Evolutionary conservation across 2,113 vertebrate genomes (phyloP).

Genomic region (Python bivittatus): DNA sequence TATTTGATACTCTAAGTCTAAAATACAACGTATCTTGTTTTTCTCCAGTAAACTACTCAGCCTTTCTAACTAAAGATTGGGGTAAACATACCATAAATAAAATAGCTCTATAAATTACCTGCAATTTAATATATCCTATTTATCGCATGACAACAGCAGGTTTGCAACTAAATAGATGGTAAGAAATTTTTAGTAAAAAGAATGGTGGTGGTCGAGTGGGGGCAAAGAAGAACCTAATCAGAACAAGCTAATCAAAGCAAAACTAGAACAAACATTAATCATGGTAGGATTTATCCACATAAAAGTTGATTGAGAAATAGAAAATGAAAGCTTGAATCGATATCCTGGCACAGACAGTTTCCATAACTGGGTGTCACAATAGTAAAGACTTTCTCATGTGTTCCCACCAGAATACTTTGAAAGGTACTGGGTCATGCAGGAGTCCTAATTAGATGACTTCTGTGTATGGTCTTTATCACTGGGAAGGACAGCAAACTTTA

Average conservation of each 20-base stretch:
- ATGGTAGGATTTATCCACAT: background rate
- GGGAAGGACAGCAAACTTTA: background rate
- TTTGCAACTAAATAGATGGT: background rate
- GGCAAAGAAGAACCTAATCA: background rate
- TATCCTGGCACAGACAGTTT: background rate
- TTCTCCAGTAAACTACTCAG: background rate
- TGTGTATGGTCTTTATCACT: background rate
- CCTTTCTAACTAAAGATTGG: background rate
- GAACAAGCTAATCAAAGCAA: background rate
- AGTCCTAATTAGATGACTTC: background rate
- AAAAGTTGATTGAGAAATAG: background rate
- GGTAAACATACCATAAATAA: background rate
- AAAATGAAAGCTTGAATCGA: background rate
- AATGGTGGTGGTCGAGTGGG: background rate
- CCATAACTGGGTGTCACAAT: background rate
- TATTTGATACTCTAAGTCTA: background rate
- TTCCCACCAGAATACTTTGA: background rate
- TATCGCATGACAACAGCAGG: background rate
- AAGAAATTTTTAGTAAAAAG: background rate
- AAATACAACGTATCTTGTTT: background rate
- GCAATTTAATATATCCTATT: background rate
- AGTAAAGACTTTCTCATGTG: background rate
- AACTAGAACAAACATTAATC: background rate
- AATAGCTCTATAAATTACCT: background rate
- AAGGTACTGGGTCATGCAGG: background rate